These are phyloP conservation scores for Notolabrus celidotus DNA, from an alignment of 2,797 vertebrate genomes.

Conservation along the genomic window DNA sequence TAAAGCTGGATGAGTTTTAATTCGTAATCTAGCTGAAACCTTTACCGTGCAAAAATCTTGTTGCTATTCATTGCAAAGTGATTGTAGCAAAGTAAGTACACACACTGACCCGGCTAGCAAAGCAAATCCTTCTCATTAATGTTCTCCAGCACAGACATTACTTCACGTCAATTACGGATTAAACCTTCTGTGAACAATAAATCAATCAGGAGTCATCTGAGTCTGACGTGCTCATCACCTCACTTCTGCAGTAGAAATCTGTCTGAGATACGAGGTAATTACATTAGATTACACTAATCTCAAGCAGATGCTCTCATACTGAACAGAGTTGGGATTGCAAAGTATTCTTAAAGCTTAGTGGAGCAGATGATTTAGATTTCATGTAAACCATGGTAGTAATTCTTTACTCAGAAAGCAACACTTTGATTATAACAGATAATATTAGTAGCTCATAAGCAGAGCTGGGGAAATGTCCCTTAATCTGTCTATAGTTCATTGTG, in stretches of 20 bases:
- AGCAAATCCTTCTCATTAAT: not conserved
- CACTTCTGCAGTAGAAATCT: slow-evolving; percentile 18
- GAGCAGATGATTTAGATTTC: not conserved
- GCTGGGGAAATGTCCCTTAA: too few species aligned
- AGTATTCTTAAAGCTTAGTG: slow-evolving; percentile 1
- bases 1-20: not conserved
- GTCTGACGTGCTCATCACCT: not conserved
- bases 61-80: too few species aligned
- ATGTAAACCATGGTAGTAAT: not conserved
- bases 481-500: too few species aligned
- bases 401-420: too few species aligned
- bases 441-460: too few species aligned
- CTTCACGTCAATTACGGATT: slow-evolving; percentile 3
- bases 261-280: slow-evolving; percentile 11
- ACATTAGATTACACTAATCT: slow-evolving; percentile 44
- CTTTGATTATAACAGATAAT: too few species aligned
- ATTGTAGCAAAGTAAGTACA: too few species aligned
- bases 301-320: slow-evolving; percentile 23
- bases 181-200: not conserved
- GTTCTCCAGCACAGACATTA: not conserved
- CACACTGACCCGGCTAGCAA: not conserved
- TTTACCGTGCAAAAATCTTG: not conserved
- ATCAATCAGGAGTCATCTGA: not conserved
- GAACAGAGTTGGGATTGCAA: not conserved
- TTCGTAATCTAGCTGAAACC: not conserved